Conservation (phyloP, 2,797 vertebrate species). For the Pangasius krempfi region DNA sequence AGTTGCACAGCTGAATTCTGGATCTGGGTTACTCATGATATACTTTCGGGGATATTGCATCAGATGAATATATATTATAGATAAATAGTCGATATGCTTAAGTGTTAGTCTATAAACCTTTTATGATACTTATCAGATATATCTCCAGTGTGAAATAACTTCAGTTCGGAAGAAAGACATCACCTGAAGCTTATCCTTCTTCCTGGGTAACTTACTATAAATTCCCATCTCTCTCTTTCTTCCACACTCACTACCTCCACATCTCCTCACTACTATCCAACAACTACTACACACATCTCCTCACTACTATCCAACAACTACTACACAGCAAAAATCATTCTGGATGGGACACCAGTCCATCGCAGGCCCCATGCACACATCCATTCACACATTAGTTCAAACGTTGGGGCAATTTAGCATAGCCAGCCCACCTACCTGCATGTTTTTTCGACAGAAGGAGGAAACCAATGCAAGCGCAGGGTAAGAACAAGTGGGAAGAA, state of each 20-base stretch:
- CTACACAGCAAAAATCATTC: too few relatives aligned
- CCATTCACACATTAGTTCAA: background rate
- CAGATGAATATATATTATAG: background rate
- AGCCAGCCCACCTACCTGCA: background rate
- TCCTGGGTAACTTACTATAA: background rate
- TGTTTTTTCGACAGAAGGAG: background rate
- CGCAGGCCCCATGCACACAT: background rate
- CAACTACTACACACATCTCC: background rate
- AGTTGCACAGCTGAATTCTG: background rate
- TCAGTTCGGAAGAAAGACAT: background rate
- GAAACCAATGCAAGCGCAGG: background rate
- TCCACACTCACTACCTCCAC: background rate
- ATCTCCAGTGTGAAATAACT: too few relatives aligned
- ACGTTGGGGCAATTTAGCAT: background rate
- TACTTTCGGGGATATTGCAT: background rate
- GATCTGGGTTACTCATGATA: background rate
- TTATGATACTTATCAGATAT: too few relatives aligned
- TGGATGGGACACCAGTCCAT: background rate
- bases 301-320: too few relatives aligned
- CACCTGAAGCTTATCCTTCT: background rate
- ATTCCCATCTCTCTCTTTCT: background rate
- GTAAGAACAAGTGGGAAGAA: background rate
- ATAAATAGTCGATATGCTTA: too few relatives aligned
- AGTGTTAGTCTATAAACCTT: too few relatives aligned
- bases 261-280: background rate